Percentiles rank a stretch among this genome's conserved stretches.
Conservation (phyloP, 2,888 invertebrate species). For the Odontocerum albicorne region DNA sequence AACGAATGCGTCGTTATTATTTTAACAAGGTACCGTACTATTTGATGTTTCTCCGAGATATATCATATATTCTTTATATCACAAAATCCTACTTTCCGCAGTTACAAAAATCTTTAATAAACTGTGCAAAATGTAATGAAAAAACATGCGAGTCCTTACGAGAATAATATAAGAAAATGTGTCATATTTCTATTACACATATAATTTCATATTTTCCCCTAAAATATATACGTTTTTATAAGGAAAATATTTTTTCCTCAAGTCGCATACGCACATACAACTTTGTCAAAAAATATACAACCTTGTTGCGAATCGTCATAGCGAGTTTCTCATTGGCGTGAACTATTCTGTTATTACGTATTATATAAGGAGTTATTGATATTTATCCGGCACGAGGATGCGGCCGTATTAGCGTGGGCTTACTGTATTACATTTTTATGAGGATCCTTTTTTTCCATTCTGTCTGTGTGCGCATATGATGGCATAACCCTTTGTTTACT, state of each 20-base stretch:
- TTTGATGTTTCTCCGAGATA: too few species aligned
- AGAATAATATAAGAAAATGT: conserved; percentile 6
- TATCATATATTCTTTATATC: too few species aligned
- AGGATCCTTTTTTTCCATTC: conserved; percentile 14
- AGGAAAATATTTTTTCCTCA: conserved; percentile 12
- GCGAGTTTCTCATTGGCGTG: conserved; percentile 6
- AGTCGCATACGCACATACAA: conserved; percentile 1
- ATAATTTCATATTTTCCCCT: conserved; percentile 6
- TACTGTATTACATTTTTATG: conserved; percentile 15
- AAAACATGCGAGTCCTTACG: too few species aligned
- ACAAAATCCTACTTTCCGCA: too few species aligned
- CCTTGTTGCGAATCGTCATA: conserved; percentile 19
- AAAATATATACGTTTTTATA: conserved; percentile 7
- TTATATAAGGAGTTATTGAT: conserved; percentile 34
- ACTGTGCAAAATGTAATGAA: too few species aligned
- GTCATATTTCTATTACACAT: conserved; percentile 14
- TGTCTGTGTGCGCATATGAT: conserved; percentile 1
- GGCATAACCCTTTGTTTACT: background rate
- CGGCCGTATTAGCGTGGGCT: conserved; percentile 29
- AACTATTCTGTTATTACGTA: conserved; percentile 24
- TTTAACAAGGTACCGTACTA: too few species aligned
- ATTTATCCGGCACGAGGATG: conserved; percentile 30
- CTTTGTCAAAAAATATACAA: conserved; percentile 6
- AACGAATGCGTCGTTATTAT: too few species aligned
- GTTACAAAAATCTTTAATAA: too few species aligned